Evolutionary conservation across 2,113 vertebrate genomes (phyloP), one percentile per base, ranked within the genome.

Genomic region (Myotis lucifugus): DNA sequence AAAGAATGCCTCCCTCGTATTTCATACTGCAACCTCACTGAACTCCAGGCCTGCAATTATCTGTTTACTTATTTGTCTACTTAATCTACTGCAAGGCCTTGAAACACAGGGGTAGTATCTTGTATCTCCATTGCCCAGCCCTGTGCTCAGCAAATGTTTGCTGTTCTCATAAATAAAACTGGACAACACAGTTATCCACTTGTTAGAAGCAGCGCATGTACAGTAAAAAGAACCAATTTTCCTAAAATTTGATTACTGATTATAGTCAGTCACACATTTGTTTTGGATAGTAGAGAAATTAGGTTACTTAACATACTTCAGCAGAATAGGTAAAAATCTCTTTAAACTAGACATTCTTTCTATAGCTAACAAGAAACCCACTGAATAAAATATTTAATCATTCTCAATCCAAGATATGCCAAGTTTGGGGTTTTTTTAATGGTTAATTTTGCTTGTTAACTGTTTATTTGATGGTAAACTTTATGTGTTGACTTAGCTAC

Each of bases 381-480:
- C 15, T n/a, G 8, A 64, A 87, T 32, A 84, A 87, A 92, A 87
- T 76, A 85, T 76, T 92, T 88, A 50, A 79, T 10, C 32, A 85
- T 54, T 79, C 29, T 69, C 52, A 37, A 72, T 59, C 13, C 56
- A 25, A 37, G 40, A 91, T 88, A 50, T 42, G 19, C 8, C 54
- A 48, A 66, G 34, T 25, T 46, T n/a, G 13, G 7, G 15, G 6
- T 11, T 64, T 64, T 34, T 50, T 79, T 34, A n/a, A 90, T 37
- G 14, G 4, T 48, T 93, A 59, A 46, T 27, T 90, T 48, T 86
- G 8, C 18, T 86, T 89, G 72, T 89, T 61, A 56, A n/a, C 90
- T 12, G 8, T 74, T 90, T 52, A 66, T 73, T 40, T 67, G n/a
- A 84, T 29, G n/a, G 50, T 72, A 37, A 94, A 4, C 23, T 67